Conservation (phyloP, 2,888 invertebrate species). For the Coenonympha glycerion region DNA sequence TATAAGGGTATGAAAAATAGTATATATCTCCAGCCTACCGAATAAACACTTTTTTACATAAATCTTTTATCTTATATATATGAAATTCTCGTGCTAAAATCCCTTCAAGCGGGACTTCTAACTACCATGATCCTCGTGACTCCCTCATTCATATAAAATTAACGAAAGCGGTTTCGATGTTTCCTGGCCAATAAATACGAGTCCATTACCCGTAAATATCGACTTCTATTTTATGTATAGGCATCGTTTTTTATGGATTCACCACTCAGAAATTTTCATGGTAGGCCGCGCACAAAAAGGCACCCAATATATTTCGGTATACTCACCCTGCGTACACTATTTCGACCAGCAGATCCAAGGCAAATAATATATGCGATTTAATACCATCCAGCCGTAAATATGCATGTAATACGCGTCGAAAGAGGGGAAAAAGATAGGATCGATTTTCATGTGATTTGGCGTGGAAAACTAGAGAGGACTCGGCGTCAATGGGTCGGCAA, state of each 20-base stretch:
- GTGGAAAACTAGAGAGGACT: background rate
- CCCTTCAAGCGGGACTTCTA: no score
- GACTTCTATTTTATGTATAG: background rate
- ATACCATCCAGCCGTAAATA: slow-evolving; percentile 26
- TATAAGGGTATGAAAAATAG: no score
- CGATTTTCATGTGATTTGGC: slow-evolving; percentile 17
- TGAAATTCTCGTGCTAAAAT: no score
- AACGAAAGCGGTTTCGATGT: background rate
- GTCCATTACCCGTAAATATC: background rate
- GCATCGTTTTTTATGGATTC: slow-evolving; percentile 8
- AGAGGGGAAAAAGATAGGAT: slow-evolving; percentile 20
- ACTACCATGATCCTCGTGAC: no score
- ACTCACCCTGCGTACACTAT: slow-evolving; percentile 8
- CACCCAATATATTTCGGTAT: slow-evolving; percentile 19
- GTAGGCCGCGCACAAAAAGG: slow-evolving; percentile 20
- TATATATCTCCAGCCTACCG: no score
- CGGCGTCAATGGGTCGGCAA: background rate
- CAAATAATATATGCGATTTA: slow-evolving; percentile 28
- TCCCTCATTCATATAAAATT: background rate
- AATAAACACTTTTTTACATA: no score
- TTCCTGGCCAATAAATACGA: background rate
- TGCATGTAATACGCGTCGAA: slow-evolving; percentile 14
- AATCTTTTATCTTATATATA: no score
- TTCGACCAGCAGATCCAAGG: slow-evolving; percentile 19
- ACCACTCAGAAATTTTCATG: slow-evolving; percentile 20